phyloP scores from a whole-genome alignment of 2,888 invertebrate species.

The Thumatha senex region DNA sequence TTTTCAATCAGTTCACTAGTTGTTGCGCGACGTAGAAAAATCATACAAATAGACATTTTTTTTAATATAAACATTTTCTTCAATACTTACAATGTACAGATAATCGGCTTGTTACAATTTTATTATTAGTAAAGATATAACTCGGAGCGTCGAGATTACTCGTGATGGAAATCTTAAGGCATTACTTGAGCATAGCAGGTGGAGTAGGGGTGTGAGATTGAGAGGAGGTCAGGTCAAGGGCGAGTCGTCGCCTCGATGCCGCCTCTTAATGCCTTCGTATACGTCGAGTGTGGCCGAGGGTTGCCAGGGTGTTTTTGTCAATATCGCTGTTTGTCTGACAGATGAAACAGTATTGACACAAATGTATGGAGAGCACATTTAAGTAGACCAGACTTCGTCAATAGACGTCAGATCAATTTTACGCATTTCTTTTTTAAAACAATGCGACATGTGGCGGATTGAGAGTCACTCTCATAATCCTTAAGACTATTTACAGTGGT shows the following conservation, averaged over 20 bases:
- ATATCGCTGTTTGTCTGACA: constrained; percentile 27
- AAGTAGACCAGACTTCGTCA: no score
- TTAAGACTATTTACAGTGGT: no score
- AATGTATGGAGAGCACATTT: not conserved
- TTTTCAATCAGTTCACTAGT: no score
- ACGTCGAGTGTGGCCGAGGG: constrained; percentile 27
- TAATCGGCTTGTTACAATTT: no score
- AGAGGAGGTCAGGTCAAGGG: constrained; percentile 42
- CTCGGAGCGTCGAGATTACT: constrained; percentile 12
- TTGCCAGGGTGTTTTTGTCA: constrained; percentile 33
- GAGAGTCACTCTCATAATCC: no score
- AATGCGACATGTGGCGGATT: no score
- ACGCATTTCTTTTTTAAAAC: no score
- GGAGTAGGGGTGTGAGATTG: constrained; percentile 14
- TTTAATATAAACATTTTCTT: not conserved
- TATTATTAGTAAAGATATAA: not conserved
- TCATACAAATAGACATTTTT: not conserved
- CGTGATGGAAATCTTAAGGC: constrained; percentile 51
- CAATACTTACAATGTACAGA: no score
- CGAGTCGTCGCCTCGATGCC: constrained; percentile 45
- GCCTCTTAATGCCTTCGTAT: constrained; percentile 37
- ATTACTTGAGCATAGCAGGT: constrained; percentile 32
- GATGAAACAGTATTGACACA: constrained; percentile 6
- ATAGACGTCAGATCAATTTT: no score
- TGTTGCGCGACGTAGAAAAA: no score